Conservation (phyloP, 2,888 invertebrate species). For the Isoperla grammatica region DNA sequence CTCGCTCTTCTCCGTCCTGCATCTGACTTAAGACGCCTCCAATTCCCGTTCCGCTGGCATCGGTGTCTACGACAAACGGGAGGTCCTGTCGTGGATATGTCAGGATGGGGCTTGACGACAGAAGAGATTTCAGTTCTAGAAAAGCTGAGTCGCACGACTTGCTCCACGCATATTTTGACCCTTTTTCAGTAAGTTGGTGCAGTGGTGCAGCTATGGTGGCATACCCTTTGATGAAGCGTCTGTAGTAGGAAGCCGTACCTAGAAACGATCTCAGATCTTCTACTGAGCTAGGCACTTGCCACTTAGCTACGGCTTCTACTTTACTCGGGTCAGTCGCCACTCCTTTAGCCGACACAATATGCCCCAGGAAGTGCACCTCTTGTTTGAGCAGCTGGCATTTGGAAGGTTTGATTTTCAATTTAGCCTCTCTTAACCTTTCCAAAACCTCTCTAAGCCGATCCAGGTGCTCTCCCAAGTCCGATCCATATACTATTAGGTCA, state of each 20-base stretch:
- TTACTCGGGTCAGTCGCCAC: not conserved
- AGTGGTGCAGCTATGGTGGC: not conserved
- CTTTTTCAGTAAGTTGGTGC: not conserved
- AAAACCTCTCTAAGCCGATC: not conserved
- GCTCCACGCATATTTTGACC: not conserved
- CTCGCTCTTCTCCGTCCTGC: conserved; percentile 10
- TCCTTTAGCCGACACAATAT: not conserved
- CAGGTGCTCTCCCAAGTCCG: not conserved
- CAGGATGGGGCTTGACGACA: not conserved
- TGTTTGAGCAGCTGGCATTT: not conserved
- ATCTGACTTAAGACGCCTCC: conserved; percentile 24
- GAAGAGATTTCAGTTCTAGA: not conserved
- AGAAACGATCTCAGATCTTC: not conserved
- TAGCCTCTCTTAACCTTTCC: not conserved
- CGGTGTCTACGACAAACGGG: not conserved
- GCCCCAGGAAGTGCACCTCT: not conserved
- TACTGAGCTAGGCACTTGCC: not conserved
- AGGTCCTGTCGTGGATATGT: not conserved
- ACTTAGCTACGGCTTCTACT: not conserved
- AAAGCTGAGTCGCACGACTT: not conserved
- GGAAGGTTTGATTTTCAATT: not conserved
- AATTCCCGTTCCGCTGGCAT: conserved; percentile 24
- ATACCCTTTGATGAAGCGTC: not conserved
- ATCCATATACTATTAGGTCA: not conserved
- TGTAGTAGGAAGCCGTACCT: not conserved